A percentile compares a stretch with the other conserved stretches of the same genome.
Evolutionary conservation across 2,888 invertebrate genomes (phyloP).

Genomic region (Melangyna quadrimaculata): DNA sequence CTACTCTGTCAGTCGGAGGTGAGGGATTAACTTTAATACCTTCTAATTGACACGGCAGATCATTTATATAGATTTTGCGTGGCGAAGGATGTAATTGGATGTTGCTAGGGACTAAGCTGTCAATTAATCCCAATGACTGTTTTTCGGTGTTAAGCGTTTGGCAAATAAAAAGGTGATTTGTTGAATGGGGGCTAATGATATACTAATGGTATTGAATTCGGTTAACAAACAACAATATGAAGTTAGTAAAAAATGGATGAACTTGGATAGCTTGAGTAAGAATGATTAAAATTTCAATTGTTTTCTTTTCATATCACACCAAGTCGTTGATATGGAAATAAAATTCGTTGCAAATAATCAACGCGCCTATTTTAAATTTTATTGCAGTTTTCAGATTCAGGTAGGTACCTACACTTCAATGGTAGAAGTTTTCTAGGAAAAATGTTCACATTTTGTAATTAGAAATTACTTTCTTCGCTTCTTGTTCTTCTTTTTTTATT

Average conservation of each 20-base stretch:
- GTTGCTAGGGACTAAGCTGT: slow-evolving; percentile 49
- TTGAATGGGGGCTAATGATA: slow-evolving; percentile 35
- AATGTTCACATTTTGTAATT: too few species aligned
- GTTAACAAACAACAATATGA: neutral
- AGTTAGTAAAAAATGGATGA: neutral
- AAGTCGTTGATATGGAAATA: too few species aligned
- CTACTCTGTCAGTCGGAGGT: slow-evolving; percentile 43
- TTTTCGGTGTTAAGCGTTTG: slow-evolving; percentile 37
- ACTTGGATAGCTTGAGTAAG: neutral
- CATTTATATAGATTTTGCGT: slow-evolving; percentile 56
- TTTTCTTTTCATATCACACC: too few species aligned
- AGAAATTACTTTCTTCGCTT: too few species aligned
- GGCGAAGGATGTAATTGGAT: slow-evolving; percentile 57
- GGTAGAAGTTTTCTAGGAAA: too few species aligned
- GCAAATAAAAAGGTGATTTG: slow-evolving; percentile 34
- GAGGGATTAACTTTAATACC: slow-evolving; percentile 78
- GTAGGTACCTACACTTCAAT: too few species aligned
- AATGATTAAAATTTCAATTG: neutral
- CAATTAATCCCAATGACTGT: slow-evolving; percentile 53
- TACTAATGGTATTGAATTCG: neutral
- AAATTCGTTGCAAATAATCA: too few species aligned
- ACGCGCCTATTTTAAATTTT: too few species aligned
- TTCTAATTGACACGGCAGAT: slow-evolving; percentile 79
- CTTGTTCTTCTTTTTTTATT: too few species aligned
- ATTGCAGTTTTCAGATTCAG: too few species aligned